Evolutionary conservation across 2,113 vertebrate genomes (phyloP).

Genomic region (Erythrolamprus reginae): DNA sequence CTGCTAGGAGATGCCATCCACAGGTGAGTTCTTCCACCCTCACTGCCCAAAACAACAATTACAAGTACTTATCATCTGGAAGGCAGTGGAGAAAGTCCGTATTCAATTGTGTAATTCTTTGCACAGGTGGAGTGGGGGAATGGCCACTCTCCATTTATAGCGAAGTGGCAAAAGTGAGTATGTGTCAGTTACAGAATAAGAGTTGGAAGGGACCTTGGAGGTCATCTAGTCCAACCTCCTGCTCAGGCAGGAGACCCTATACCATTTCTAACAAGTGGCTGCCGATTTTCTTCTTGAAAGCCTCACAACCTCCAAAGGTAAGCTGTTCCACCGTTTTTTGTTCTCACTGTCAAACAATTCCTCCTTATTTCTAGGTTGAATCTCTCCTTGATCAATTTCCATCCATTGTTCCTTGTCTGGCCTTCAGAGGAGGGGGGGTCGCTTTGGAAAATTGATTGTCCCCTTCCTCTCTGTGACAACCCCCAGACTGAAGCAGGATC

Average conservation of each 20-base stretch:
- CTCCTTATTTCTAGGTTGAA: neutral
- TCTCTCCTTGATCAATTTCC: neutral
- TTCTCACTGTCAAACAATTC: neutral
- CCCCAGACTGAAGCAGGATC: neutral
- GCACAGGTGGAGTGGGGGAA: neutral
- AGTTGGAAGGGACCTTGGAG: neutral
- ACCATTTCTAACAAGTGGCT: neutral
- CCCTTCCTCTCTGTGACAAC: neutral
- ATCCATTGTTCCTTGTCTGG: neutral
- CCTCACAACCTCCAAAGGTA: neutral
- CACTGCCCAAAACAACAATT: neutral
- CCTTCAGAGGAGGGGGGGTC: too few species aligned
- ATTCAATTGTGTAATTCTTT: neutral
- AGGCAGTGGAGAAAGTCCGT: neutral
- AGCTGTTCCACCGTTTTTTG: neutral
- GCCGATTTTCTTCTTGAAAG: neutral
- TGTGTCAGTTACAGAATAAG: neutral
- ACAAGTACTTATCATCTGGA: neutral
- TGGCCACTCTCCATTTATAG: neutral
- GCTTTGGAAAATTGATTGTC: neutral
- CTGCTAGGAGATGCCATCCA: neutral
- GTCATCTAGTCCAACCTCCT: neutral
- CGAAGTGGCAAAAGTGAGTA: neutral
- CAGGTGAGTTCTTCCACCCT: neutral
- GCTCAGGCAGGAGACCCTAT: neutral